Evolutionary conservation across 2,797 vertebrate genomes (phyloP).

Genomic region (Chaenodraco wilsoni): DNA sequence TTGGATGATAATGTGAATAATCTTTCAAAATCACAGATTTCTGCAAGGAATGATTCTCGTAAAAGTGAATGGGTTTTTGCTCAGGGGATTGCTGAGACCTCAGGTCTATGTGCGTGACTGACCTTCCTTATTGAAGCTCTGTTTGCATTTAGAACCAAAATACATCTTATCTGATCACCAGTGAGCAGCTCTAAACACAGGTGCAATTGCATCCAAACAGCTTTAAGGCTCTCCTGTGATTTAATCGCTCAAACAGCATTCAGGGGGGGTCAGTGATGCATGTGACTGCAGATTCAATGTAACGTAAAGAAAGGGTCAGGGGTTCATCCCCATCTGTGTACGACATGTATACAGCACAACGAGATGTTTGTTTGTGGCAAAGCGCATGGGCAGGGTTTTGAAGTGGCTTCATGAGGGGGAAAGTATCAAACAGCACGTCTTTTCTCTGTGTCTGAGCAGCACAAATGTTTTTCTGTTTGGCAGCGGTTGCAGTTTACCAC

Average conservation of each 20-base stretch:
- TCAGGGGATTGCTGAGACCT: neutral
- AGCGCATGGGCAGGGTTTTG: constrained; percentile 26
- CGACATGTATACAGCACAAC: constrained; percentile 42
- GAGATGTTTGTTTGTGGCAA: constrained; percentile 56
- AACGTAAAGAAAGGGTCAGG: constrained; percentile 57
- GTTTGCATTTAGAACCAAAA: constrained; percentile 30
- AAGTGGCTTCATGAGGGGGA: constrained; percentile 32
- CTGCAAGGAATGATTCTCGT: neutral
- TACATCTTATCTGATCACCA: constrained; percentile 29
- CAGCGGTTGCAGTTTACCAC: constrained; percentile 24
- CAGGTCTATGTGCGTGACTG: neutral
- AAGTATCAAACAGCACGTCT: constrained; percentile 17
- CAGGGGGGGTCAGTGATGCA: constrained; percentile 61
- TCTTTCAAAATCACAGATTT: neutral
- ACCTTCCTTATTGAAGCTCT: neutral
- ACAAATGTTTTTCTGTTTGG: constrained; percentile 35
- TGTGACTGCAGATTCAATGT: constrained; percentile 66
- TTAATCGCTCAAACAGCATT: constrained; percentile 46
- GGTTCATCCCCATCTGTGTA: constrained; percentile 50
- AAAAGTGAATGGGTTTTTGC: neutral
- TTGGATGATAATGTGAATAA: neutral
- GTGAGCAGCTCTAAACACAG: constrained; percentile 39
- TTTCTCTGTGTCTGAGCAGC: constrained; percentile 23
- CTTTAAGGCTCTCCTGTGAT: constrained; percentile 45
- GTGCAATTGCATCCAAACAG: constrained; percentile 51